A percentile compares a stretch with the other conserved stretches of the same genome.
Evolutionary conservation across 2,113 vertebrate species (phyloP).

Genomic region (Colinus virginianus): DNA sequence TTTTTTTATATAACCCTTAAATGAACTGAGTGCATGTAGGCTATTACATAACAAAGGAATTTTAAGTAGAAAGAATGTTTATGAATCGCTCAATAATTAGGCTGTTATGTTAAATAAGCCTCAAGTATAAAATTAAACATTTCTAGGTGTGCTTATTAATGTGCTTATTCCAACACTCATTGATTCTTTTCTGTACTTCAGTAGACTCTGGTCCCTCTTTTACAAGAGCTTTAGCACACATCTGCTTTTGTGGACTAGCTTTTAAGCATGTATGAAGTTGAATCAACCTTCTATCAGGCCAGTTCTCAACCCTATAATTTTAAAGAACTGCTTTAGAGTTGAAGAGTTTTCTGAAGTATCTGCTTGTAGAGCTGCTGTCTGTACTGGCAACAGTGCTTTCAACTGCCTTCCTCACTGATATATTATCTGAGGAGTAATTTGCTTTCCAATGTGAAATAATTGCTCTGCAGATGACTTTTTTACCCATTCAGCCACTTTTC

Average conservation of each 20-base stretch:
- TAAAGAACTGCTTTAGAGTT: neutral
- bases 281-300: neutral
- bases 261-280: neutral
- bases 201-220: neutral
- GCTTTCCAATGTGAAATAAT: neutral
- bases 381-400: neutral
- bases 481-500: neutral
- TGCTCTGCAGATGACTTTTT: neutral
- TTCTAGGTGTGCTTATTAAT: neutral
- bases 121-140: neutral
- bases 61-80: neutral
- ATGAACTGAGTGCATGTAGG: neutral
- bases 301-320: neutral
- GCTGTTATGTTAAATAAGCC: neutral
- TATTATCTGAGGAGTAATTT: rapidly evolving
- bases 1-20: neutral
- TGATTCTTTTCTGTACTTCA: neutral
- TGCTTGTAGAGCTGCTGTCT: neutral
- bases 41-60: neutral
- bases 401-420: neutral
- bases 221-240: neutral
- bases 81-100: neutral
- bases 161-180: neutral
- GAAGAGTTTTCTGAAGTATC: neutral
- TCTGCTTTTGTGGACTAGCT: neutral